phyloP scores from a whole-genome alignment of 2,888 invertebrate species.

The Agrochola lota region DNA sequence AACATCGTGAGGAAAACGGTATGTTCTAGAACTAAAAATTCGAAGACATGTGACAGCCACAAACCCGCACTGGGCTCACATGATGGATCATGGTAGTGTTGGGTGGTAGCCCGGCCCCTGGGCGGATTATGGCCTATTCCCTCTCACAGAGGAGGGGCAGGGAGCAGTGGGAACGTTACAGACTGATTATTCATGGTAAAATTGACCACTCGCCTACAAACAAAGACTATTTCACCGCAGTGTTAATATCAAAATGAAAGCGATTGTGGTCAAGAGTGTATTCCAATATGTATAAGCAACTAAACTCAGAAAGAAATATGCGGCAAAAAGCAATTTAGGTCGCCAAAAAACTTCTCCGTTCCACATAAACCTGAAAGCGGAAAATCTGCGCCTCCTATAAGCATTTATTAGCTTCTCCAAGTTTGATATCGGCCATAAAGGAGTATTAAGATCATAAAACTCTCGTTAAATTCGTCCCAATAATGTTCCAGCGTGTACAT shows the following conservation, averaged over 20 bases:
- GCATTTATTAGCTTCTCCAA: conserved; percentile 69
- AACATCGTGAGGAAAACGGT: not conserved
- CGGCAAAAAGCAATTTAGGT: conserved; percentile 19
- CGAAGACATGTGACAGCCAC: no score
- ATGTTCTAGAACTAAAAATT: not conserved
- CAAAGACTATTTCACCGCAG: not conserved
- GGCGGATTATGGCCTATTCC: no score
- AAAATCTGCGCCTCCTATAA: conserved; percentile 64
- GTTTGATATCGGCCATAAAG: conserved; percentile 74
- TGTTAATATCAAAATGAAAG: not conserved
- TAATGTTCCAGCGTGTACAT: conserved; percentile 30
- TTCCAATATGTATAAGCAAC: not conserved
- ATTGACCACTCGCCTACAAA: not conserved
- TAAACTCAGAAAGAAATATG: not conserved
- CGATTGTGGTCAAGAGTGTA: not conserved
- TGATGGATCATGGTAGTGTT: no score
- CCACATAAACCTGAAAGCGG: conserved; percentile 30
- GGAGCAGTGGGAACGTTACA: not conserved
- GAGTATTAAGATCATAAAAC: conserved; percentile 79
- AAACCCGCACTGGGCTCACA: no score
- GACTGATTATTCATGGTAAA: not conserved
- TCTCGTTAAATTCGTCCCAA: conserved; percentile 68
- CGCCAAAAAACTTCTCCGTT: conserved; percentile 26
- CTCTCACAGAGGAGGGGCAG: not conserved
- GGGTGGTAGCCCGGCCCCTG: no score